phyloP scores from a whole-genome alignment of 2,797 vertebrate species.

The Triplophysa yarkandensis region DNA sequence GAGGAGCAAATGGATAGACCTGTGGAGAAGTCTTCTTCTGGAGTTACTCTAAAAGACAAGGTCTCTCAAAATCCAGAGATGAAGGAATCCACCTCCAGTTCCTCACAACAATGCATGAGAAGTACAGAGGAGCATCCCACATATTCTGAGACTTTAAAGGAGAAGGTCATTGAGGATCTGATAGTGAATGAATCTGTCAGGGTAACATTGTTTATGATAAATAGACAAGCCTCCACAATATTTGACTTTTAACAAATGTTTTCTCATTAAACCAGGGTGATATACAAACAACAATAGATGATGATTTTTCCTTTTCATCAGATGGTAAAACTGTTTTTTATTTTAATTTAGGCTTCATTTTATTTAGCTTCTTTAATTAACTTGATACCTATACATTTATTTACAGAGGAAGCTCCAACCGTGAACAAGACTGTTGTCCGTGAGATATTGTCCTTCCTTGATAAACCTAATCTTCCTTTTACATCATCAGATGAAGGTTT shows the following conservation, averaged over 20 bases:
- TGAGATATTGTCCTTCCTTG: slow-evolving; percentile 3
- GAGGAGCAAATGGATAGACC: slow-evolving; percentile 11
- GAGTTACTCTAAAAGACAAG: slow-evolving; percentile 6
- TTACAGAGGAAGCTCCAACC: slow-evolving; percentile 7
- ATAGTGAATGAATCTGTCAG: background rate
- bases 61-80: slow-evolving; percentile 19
- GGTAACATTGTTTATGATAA: background rate
- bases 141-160: background rate
- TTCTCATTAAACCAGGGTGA: slow-evolving; percentile 25
- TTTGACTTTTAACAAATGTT: background rate
- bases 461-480: background rate
- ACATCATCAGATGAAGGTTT: slow-evolving; percentile 18
- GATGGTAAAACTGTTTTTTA: slow-evolving; percentile 32
- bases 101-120: background rate
- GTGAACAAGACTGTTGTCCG: background rate
- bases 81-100: slow-evolving; percentile 16
- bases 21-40: background rate
- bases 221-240: background rate
- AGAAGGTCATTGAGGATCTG: background rate
- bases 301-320: slow-evolving; percentile 14
- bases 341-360: background rate
- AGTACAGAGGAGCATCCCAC: background rate
- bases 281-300: slow-evolving; percentile 8
- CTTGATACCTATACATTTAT: background rate
- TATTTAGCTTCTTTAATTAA: background rate